Percentiles rank a stretch among this genome's conserved stretches.
phyloP scores from a whole-genome alignment of 2,797 vertebrate genomes.

The Gallinago solitaria region DNA sequence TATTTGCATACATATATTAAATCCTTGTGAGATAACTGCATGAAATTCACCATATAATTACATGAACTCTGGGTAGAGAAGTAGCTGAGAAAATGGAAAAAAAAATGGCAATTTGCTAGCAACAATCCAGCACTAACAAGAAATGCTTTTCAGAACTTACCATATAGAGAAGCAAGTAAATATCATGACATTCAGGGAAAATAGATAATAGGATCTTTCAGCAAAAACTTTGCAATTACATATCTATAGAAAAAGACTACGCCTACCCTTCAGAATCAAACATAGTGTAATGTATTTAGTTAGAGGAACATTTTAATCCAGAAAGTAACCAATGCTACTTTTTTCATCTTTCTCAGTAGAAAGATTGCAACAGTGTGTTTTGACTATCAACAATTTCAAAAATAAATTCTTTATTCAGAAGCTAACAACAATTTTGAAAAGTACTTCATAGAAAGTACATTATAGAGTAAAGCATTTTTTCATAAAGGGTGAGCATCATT shows the following conservation, averaged over 20 bases:
- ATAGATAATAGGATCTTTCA: not conserved
- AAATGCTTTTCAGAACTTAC: not conserved
- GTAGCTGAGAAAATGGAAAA: not conserved
- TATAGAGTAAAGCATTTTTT: slow-evolving; percentile 33
- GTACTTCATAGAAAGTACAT: slow-evolving; percentile 29
- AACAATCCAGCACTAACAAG: not conserved
- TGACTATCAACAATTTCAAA: slow-evolving; percentile 34
- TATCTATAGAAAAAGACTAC: not conserved
- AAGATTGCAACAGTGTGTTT: slow-evolving; percentile 40
- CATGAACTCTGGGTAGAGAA: not conserved
- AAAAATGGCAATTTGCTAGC: not conserved
- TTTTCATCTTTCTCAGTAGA: slow-evolving; percentile 34
- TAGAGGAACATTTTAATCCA: not conserved
- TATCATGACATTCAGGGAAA: not conserved
- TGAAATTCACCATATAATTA: not conserved
- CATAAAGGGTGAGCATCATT: not conserved
- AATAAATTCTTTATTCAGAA: slow-evolving; percentile 10
- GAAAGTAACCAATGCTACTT: not conserved
- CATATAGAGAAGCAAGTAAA: not conserved
- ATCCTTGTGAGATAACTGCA: not conserved
- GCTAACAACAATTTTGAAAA: slow-evolving; percentile 29
- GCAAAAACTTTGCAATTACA: not conserved
- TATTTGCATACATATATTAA: not conserved
- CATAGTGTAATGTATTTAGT: slow-evolving; percentile 20
- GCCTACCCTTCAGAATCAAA: not conserved